Evolutionary conservation across 1,140 invertebrate genomes (phyloP).

Genomic region (Ditylenchus dipsaci): DNA sequence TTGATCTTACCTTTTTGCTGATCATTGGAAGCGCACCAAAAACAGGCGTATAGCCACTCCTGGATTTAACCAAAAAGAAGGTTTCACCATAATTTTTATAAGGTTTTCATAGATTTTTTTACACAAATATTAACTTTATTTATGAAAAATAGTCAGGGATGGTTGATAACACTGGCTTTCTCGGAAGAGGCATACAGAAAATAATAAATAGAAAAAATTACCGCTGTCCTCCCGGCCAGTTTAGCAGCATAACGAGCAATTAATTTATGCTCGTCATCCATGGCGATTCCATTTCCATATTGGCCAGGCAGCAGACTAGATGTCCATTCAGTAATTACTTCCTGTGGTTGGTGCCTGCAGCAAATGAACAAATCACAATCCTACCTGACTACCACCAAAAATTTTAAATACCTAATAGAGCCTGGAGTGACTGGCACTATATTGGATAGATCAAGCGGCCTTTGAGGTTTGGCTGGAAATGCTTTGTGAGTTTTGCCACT

Average conservation of each 20-base stretch:
- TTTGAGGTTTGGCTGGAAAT: slow-evolving; percentile 85
- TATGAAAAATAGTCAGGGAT: too few relatives aligned
- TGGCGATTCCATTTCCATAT: slow-evolving; percentile 49
- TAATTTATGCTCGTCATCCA: slow-evolving; percentile 89
- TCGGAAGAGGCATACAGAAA: too few relatives aligned
- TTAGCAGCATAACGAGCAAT: slow-evolving; percentile 90
- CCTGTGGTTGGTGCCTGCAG: slow-evolving; percentile 55
- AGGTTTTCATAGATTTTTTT: too few relatives aligned
- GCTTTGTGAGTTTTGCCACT: slow-evolving; percentile 73
- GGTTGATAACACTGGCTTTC: too few relatives aligned
- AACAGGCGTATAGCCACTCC: too few relatives aligned
- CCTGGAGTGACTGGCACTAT: slow-evolving; percentile 69
- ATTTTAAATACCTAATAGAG: slow-evolving; percentile 32
- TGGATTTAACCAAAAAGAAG: too few relatives aligned
- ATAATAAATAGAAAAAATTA: slow-evolving; percentile 12
- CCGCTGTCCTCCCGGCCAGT: slow-evolving; percentile 71
- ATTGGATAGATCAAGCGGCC: slow-evolving; percentile 85
- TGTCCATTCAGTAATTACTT: slow-evolving; percentile 59
- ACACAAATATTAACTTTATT: too few relatives aligned
- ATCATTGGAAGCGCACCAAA: too few relatives aligned
- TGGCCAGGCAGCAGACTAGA: slow-evolving; percentile 59
- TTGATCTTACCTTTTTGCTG: too few relatives aligned
- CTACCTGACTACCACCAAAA: not conserved
- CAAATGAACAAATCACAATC: too few relatives aligned
- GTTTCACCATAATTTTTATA: too few relatives aligned